A percentile compares a stretch with the other conserved stretches of the same genome.
Conservation (phyloP, 2,797 vertebrate genomes). For the Phoeniculus purpureus region DNA sequence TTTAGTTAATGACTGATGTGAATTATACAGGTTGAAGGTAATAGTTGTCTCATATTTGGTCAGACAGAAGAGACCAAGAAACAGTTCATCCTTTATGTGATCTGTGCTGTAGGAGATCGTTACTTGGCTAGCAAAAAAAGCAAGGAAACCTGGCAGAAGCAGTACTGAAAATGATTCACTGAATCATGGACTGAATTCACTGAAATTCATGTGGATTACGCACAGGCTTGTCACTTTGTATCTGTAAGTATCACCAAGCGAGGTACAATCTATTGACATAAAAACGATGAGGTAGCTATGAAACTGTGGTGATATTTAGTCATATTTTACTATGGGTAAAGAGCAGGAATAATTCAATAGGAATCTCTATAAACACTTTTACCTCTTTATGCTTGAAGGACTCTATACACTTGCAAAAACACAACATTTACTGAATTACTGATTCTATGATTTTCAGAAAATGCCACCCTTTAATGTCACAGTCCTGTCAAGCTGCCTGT, state of each 20-base stretch:
- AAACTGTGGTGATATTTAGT: not conserved
- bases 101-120: accelerated
- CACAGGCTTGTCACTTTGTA: not conserved
- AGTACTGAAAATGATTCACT: not conserved
- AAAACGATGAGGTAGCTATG: not conserved
- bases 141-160: not conserved
- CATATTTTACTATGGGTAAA: not conserved
- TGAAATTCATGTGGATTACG: not conserved
- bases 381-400: not conserved
- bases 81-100: not conserved
- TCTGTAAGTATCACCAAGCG: not conserved
- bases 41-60: not conserved
- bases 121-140: not conserved
- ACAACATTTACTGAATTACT: too few relatives aligned
- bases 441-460: too few relatives aligned
- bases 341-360: not conserved
- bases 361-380: not conserved
- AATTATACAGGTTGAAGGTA: not conserved
- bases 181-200: not conserved
- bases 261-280: not conserved
- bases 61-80: not conserved
- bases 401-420: not conserved
- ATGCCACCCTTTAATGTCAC: too few relatives aligned
- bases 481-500: too few relatives aligned
- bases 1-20: not conserved